Evolutionary conservation across 2,113 vertebrate genomes (phyloP).

Genomic region (Setophaga petechia): DNA sequence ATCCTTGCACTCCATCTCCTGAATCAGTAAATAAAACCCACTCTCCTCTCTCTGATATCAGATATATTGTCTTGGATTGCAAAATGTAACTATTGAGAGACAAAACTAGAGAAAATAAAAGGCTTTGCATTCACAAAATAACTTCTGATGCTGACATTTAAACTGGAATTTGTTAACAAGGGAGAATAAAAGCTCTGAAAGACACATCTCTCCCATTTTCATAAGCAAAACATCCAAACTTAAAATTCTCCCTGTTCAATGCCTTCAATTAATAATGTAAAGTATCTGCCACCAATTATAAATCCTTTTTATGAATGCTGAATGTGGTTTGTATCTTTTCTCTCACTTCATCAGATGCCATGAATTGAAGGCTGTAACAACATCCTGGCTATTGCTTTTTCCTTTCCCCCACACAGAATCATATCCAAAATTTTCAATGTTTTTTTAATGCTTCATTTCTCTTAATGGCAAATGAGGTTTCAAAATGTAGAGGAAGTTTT

Average conservation of each 20-base stretch:
- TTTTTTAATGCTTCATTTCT: not conserved
- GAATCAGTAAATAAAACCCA: not conserved
- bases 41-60: not conserved
- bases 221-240: not conserved
- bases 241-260: not conserved
- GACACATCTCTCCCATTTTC: not conserved
- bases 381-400: not conserved
- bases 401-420: not conserved
- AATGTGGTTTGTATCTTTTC: not conserved
- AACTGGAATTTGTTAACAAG: not conserved
- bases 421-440: not conserved
- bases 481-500: not conserved
- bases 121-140: not conserved
- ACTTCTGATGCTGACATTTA: not conserved
- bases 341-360: not conserved
- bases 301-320: not conserved
- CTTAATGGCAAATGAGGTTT: not conserved
- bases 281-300: not conserved
- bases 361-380: not conserved
- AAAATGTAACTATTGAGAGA: not conserved
- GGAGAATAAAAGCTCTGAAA: not conserved
- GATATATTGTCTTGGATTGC: not conserved
- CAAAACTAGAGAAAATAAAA: not conserved
- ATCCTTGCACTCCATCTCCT: not conserved
- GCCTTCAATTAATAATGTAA: not conserved